Conservation (phyloP, 1,140 invertebrate species). For the Charaxes varanes region DNA sequence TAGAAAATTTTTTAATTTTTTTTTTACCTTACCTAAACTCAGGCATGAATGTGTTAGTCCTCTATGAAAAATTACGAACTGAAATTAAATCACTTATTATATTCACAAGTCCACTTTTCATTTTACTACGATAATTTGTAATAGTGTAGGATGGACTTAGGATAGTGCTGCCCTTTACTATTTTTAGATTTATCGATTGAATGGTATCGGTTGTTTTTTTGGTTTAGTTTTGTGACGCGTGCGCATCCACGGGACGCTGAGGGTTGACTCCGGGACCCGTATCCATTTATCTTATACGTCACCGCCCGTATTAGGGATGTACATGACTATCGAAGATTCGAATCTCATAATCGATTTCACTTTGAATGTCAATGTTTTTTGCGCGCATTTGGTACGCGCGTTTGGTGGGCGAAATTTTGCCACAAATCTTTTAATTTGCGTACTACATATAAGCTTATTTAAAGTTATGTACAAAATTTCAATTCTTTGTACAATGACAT, state of each 20-base stretch:
- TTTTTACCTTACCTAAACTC: slow-evolving; percentile 11
- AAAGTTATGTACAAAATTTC: no score
- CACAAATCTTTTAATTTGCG: no score
- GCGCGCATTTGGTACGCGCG: no score
- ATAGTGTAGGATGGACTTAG: slow-evolving; percentile 5
- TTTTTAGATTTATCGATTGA: slow-evolving; percentile 32
- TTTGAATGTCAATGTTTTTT: no score
- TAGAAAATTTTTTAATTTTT: no score
- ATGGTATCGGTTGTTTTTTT: slow-evolving; percentile 28
- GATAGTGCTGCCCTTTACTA: slow-evolving; percentile 27
- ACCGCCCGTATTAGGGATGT: slow-evolving; percentile 35
- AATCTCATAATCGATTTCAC: slow-evolving; percentile 11
- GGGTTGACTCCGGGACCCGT: slow-evolving; percentile 28
- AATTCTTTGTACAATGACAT: no score
- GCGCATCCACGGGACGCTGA: slow-evolving; percentile 27
- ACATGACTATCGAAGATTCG: slow-evolving; percentile 27
- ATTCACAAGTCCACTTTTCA: slow-evolving; percentile 3
- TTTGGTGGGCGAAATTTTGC: no score
- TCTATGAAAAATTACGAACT: not conserved
- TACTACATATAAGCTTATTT: no score
- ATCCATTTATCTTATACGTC: slow-evolving; percentile 39
- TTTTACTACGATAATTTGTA: slow-evolving; percentile 2
- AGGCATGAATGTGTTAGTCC: slow-evolving; percentile 8
- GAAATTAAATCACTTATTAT: slow-evolving; percentile 1
- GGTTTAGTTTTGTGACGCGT: slow-evolving; percentile 16